Evolutionary conservation across 2,113 vertebrate species (phyloP), one percentile per base, ranked within the genome.

Genomic region (Lutjanus erythropterus): DNA sequence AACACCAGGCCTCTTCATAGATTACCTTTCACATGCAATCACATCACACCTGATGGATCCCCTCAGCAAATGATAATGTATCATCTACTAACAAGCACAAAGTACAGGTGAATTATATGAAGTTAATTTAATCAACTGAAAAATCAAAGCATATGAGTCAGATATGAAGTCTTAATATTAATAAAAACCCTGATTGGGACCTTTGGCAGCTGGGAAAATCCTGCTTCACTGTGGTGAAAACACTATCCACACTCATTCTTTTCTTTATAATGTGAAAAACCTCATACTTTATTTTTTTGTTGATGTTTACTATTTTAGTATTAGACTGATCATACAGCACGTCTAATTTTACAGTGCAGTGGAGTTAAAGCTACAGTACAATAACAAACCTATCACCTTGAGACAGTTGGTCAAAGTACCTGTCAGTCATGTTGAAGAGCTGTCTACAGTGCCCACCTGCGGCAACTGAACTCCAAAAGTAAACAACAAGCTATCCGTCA

Each of bases 1-100:
- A 49, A 80, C 82, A 81, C 59, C 39, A 67, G 46, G 73, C 58
- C 39, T 74, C 68, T 78, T 77, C 59, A 91, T 88, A 52, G 84
- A 88, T 88, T 86, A 82, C 49, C 84, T 64, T 60, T 88, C 88
- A 84, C 46, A 41, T 70, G 25, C 19, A 55, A 85, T 86, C 60
- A 83, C 59, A 82, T 76, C 75, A 79, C 64, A 74, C 35, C 56
- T 79, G 60, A 74, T 52, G 56, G 35, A 77, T 66, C 71, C 42
- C 16, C 42, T 75, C 60, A 52, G 31, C 49, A 31, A 56, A 23
- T 7, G 9, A 64, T 62, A 61, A 41, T 23, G 15, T 29, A 23
- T 56, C 10, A 61, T 44, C 23, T 35, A 58, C n/a, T 25, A 41
- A 67, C 42, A 53, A 2, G 4, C 4, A 16, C 15, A 18, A 44